phyloP scores from a whole-genome alignment of 1,140 invertebrate genomes.

The Nephotettix cincticeps region DNA sequence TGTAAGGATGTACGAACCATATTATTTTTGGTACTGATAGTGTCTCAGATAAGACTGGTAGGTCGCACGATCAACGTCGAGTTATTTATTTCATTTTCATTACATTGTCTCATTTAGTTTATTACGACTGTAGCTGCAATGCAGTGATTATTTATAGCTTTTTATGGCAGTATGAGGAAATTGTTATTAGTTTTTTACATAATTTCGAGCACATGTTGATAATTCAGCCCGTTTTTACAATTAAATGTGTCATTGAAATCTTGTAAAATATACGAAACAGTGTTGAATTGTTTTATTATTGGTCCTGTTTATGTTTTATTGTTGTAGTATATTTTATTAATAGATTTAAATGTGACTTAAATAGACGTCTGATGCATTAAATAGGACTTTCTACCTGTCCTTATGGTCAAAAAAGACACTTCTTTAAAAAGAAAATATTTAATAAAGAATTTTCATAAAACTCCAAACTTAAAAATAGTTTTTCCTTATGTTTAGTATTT shows the following conservation, averaged over 20 bases:
- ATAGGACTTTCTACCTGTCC: too few species aligned
- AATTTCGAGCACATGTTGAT: slow-evolving; percentile 1
- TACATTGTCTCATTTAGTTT: not conserved
- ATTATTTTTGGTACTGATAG: slow-evolving; percentile 27
- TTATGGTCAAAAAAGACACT: too few species aligned
- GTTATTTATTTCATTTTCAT: slow-evolving; percentile 16
- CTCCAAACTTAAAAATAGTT: too few species aligned
- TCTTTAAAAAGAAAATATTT: too few species aligned
- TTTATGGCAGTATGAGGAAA: not conserved
- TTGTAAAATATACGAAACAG: not conserved
- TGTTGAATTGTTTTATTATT: too few species aligned
- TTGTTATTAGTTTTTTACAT: slow-evolving; percentile 25
- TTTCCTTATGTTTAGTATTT: too few species aligned
- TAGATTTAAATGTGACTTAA: too few species aligned
- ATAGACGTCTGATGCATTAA: too few species aligned
- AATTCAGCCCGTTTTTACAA: slow-evolving; percentile 16
- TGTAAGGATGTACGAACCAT: slow-evolving; percentile 23
- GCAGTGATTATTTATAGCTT: slow-evolving; percentile 24
- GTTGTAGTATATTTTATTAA: too few species aligned
- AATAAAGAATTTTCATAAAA: too few species aligned
- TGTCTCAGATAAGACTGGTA: not conserved
- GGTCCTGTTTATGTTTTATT: too few species aligned
- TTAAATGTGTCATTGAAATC: slow-evolving; percentile 11
- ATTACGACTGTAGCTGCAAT: slow-evolving; percentile 17
- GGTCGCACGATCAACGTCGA: not conserved